phyloP scores from a whole-genome alignment of 2,888 invertebrate genomes.

The Pteria penguin region DNA sequence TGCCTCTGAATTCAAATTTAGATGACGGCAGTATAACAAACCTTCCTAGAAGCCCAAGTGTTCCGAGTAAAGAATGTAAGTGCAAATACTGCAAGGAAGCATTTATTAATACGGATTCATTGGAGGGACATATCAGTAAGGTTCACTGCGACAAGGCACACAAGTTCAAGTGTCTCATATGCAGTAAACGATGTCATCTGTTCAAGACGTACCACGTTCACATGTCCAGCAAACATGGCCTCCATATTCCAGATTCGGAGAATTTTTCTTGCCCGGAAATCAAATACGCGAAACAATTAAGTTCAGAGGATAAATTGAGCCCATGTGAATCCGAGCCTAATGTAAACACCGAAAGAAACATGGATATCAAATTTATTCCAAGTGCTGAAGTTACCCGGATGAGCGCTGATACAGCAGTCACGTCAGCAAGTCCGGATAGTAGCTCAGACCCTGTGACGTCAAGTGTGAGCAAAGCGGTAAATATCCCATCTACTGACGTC shows the following conservation, averaged over 20 bases:
- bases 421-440: constrained; percentile 68
- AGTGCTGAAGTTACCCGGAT: constrained; percentile 49
- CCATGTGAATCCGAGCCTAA: not conserved
- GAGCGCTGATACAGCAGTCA: constrained; percentile 64
- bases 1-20: not conserved
- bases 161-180: constrained; percentile 12
- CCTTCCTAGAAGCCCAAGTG: constrained; percentile 3
- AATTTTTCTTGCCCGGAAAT: constrained; percentile 12
- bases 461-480: not conserved
- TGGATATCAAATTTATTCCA: constrained; percentile 34
- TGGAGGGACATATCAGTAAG: constrained; percentile 40
- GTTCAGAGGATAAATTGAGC: not conserved
- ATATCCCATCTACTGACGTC: not conserved
- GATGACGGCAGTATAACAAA: not conserved
- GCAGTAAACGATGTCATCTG: constrained; percentile 7
- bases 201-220: constrained; percentile 1
- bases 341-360: not conserved
- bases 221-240: constrained; percentile 7
- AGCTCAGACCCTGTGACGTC: constrained; percentile 55
- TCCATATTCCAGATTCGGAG: not conserved
- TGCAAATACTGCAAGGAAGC: constrained; percentile 51
- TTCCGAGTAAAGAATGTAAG: not conserved
- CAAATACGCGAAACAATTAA: not conserved
- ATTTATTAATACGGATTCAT: constrained; percentile 27
- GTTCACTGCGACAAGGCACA: constrained; percentile 33